Evolutionary conservation across 2,797 vertebrate species (phyloP), one percentile per base, ranked within the genome.

Genomic region (Mormyrops attenuatus): DNA sequence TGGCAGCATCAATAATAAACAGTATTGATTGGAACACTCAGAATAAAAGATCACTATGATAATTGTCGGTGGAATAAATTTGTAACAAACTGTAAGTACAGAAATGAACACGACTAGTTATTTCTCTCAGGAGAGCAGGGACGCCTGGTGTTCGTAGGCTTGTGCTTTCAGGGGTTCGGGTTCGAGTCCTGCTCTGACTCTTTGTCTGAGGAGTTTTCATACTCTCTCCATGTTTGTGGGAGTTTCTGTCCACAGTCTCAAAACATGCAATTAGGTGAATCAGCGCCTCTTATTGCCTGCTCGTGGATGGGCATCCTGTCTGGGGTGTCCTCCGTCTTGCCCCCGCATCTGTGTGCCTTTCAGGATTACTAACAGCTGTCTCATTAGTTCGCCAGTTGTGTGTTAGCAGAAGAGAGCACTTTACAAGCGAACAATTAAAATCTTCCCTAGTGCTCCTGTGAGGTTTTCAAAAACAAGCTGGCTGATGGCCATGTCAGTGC

Each of bases 261-360:
- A 73, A 73, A 73, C 69, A 38, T 73, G 69, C 69, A 73, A 73
- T 73, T 73, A 73, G 69, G 69, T 38, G 69, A 73, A 73, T 73
- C 69, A 73, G 66, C 66, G 13, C 30, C 66, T 38, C 73, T 20
- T 80, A 80, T 20, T 80, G 38, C 2, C 69, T 7, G 15, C 13
- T 20, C 13, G 15, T 38, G 69, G 69, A 17, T 41, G n/a, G 38
- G 41, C 38, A 20, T 20, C 6, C 38, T 47, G 20, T 82, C 77
- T 7, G 0, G 41, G 77, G 38, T 9, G 77, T 47, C 41, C 77
- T 73, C 34, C 5, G 3, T 73, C 66, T 38, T 73, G 41, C 34
- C 15, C n/a, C 77, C 41, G 17, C 20, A 20, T 44, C 41, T 47
- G 20, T 3, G 3, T 82, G 41, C 41, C 41, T n/a, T 44, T 82